Evolutionary conservation across 2,113 vertebrate genomes (phyloP).

Genomic region (Zosterops borbonicus): DNA sequence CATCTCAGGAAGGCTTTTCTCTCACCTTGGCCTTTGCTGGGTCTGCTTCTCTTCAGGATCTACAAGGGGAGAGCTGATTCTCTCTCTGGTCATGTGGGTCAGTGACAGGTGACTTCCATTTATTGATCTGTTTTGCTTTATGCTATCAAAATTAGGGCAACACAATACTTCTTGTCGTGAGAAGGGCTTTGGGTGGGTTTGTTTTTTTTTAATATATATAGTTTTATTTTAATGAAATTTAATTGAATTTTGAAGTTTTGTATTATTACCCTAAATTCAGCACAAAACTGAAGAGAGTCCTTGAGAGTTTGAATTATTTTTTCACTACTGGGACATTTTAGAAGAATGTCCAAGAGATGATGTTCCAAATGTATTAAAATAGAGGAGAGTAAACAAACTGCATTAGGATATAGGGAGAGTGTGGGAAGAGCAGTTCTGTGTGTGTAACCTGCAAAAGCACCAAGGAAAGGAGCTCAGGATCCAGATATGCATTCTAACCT

Average conservation of each 20-base stretch:
- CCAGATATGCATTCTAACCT: background rate
- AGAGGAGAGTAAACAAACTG: background rate
- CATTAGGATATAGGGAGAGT: background rate
- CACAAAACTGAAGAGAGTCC: background rate
- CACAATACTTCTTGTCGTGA: background rate
- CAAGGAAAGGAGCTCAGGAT: background rate
- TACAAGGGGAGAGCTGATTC: fast-evolving
- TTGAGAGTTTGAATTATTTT: background rate
- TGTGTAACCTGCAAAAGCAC: background rate
- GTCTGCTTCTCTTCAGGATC: background rate
- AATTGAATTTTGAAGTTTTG: background rate
- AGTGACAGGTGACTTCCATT: background rate
- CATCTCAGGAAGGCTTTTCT: background rate
- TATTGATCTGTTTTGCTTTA: background rate
- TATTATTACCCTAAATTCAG: background rate
- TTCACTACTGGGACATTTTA: background rate
- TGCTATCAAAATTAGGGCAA: background rate
- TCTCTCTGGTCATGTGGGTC: background rate
- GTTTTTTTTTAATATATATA: background rate
- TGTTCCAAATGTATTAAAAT: background rate
- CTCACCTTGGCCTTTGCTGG: background rate
- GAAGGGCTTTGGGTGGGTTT: background rate
- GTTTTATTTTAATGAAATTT: background rate
- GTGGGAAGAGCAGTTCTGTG: fast-evolving
- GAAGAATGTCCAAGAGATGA: background rate